phyloP scores from a whole-genome alignment of 2,113 vertebrate genomes.

The Dipodomys spectabilis region DNA sequence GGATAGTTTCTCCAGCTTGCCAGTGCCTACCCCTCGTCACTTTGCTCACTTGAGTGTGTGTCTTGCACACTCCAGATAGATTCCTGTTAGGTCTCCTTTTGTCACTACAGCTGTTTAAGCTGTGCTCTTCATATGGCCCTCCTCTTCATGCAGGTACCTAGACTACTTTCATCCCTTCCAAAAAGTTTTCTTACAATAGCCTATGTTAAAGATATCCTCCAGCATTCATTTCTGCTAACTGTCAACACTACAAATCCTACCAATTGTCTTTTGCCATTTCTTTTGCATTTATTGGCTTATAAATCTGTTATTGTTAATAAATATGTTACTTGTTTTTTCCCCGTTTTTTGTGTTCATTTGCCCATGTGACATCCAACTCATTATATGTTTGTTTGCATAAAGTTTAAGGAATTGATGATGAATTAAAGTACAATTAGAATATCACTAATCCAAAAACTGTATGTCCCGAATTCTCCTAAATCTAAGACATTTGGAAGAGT shows the following conservation, averaged over 20 bases:
- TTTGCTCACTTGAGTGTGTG: no score
- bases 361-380: no score
- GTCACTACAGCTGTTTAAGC: background rate
- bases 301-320: no score
- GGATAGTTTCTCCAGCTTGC: background rate
- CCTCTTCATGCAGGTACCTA: background rate
- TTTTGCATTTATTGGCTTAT: background rate
- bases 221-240: background rate
- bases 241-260: no score
- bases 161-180: background rate
- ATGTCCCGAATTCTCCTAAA: no score
- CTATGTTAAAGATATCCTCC: no score
- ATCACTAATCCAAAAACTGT: background rate
- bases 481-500: background rate
- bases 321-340: no score
- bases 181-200: background rate
- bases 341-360: no score
- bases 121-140: background rate
- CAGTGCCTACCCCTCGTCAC: rapidly evolving
- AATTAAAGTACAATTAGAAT: background rate
- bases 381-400: no score
- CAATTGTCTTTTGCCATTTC: background rate
- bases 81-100: background rate
- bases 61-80: background rate
- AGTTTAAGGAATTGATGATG: background rate